Evolutionary conservation across 1,140 invertebrate genomes (phyloP).

Genomic region (Pseudomyrmex flavicornis): DNA sequence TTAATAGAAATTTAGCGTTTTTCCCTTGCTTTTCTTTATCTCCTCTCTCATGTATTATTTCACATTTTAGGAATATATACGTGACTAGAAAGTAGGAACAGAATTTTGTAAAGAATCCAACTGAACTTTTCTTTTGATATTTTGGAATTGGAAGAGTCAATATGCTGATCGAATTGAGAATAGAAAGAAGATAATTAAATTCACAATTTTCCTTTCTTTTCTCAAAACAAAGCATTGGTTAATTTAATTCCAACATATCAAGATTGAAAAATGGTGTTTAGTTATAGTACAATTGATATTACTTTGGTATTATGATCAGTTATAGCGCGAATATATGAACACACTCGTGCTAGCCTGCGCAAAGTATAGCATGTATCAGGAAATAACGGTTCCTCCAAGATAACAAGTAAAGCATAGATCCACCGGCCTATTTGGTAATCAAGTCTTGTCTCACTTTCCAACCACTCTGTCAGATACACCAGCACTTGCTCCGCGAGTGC

Average conservation of each 20-base stretch:
- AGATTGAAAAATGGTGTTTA: background rate
- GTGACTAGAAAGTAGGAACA: background rate
- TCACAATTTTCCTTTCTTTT: background rate
- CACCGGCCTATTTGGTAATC: slow-evolving; percentile 83
- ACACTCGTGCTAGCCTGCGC: slow-evolving; percentile 85
- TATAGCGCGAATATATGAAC: slow-evolving; percentile 84
- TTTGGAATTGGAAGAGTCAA: slow-evolving; percentile 31
- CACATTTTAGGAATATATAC: background rate
- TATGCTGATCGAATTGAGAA: background rate
- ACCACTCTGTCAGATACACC: slow-evolving; percentile 85
- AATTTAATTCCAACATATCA: slow-evolving; percentile 30
- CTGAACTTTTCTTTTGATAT: slow-evolving; percentile 45
- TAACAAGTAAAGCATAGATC: slow-evolving; percentile 87
- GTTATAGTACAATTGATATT: slow-evolving; percentile 59
- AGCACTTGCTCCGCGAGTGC: slow-evolving; percentile 84
- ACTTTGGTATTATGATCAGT: slow-evolving; percentile 78
- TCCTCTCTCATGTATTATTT: background rate
- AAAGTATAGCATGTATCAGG: slow-evolving; percentile 87
- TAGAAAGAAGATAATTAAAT: background rate
- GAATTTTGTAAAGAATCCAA: background rate
- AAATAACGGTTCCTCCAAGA: slow-evolving; percentile 87
- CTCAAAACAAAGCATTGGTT: background rate
- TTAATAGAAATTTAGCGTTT: slow-evolving; percentile 51
- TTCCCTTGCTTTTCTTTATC: background rate
- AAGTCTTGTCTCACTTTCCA: slow-evolving; percentile 80